phyloP scores from a whole-genome alignment of 2,888 invertebrate genomes.

The Campaea margaritaria region DNA sequence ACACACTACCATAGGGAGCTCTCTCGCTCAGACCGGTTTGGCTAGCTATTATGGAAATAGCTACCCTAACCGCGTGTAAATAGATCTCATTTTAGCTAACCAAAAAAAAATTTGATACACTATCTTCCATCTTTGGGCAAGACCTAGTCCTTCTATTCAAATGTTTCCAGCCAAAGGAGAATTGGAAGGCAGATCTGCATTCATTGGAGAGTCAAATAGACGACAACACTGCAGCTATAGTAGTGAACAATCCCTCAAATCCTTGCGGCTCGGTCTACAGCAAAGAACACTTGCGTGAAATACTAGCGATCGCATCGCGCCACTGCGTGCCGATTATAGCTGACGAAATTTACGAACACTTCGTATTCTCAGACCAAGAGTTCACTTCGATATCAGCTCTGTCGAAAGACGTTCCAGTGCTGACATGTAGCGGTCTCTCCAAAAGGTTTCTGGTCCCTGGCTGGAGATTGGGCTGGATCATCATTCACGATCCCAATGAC shows the following conservation, averaged over 20 bases:
- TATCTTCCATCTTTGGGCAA: too few species aligned
- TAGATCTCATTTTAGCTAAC: too few species aligned
- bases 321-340: conserved; percentile 95
- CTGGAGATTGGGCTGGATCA: conserved; percentile 98
- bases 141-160: too few species aligned
- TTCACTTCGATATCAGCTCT: conserved; percentile 94
- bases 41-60: too few species aligned
- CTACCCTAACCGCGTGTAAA: too few species aligned
- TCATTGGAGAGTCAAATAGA: conserved; percentile 95
- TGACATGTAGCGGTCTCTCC: conserved; percentile 97
- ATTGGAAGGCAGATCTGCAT: conserved; percentile 95
- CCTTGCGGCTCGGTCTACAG: conserved; percentile 98
- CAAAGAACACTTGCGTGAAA: conserved; percentile 90
- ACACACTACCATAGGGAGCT: too few species aligned
- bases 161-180: conserved; percentile 88
- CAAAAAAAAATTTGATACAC: too few species aligned
- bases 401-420: conserved; percentile 93
- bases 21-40: too few species aligned
- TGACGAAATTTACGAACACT: conserved; percentile 98
- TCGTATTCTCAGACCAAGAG: conserved; percentile 92
- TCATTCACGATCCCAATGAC: conserved; percentile 93
- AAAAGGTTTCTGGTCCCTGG: conserved; percentile 98
- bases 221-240: conserved; percentile 93
- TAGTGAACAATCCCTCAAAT: conserved; percentile 98
- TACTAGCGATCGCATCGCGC: conserved; percentile 91